Evolutionary conservation across 2,888 invertebrate species (phyloP).

Genomic region (Pandemis heparana): DNA sequence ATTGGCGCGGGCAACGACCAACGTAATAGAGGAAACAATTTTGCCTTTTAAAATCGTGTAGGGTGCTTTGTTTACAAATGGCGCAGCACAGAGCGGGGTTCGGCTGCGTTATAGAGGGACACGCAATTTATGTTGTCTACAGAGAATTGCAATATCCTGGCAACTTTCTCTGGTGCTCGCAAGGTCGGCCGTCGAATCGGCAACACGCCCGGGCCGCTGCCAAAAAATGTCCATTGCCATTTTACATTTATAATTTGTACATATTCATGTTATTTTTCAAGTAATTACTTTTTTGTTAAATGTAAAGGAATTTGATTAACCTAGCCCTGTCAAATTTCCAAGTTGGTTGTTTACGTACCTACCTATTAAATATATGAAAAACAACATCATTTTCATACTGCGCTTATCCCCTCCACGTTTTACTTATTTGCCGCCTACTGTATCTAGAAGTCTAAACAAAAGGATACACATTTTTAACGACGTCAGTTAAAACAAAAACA

Average conservation of each 20-base stretch:
- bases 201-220: conserved; percentile 29
- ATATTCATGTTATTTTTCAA: not conserved
- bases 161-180: conserved; percentile 22
- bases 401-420: too few species aligned
- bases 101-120: conserved; percentile 46
- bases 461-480: too few species aligned
- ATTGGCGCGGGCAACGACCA: conserved; percentile 71
- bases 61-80: conserved; percentile 67
- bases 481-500: too few species aligned
- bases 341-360: too few species aligned
- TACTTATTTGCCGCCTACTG: too few species aligned
- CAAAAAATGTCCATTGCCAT: conserved; percentile 35
- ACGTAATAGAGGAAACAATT: conserved; percentile 79
- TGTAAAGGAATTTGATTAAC: too few species aligned
- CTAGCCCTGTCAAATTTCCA: too few species aligned
- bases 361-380: too few species aligned
- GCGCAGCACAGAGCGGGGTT: conserved; percentile 43
- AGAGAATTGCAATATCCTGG: conserved; percentile 42
- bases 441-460: too few species aligned
- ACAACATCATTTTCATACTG: too few species aligned
- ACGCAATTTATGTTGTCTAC: conserved; percentile 48
- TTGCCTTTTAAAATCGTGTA: conserved; percentile 74
- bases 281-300: too few species aligned
- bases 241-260: conserved; percentile 38
- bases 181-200: conserved; percentile 33